Conservation (phyloP, 2,888 invertebrate species). For the Hanleya hanleyi region DNA sequence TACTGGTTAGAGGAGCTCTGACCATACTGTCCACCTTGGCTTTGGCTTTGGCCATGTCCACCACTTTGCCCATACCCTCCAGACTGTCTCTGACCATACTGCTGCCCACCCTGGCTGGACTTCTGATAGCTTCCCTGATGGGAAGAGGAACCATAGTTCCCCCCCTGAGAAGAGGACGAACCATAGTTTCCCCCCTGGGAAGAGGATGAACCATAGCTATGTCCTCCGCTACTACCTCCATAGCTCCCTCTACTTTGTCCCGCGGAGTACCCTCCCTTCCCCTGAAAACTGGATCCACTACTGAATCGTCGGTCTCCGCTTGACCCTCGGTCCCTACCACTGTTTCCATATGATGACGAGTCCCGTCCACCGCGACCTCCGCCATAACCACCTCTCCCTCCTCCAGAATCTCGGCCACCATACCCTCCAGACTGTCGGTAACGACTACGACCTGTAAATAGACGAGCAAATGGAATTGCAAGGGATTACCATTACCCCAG, state of each 20-base stretch:
- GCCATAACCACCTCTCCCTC: slow-evolving; percentile 25
- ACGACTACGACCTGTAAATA: slow-evolving; percentile 45
- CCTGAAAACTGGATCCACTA: slow-evolving; percentile 5
- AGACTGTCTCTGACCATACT: too few relatives aligned
- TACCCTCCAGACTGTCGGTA: slow-evolving; percentile 16
- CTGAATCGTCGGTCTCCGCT: not conserved
- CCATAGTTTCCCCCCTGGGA: too few relatives aligned
- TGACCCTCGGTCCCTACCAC: slow-evolving; percentile 5
- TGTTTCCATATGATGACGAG: too few relatives aligned
- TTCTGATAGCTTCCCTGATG: too few relatives aligned
- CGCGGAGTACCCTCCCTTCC: slow-evolving; percentile 15
- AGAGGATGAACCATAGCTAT: too few relatives aligned
- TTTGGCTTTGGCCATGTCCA: not conserved
- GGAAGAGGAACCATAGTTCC: too few relatives aligned
- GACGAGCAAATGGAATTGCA: too few relatives aligned
- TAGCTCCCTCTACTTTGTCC: slow-evolving; percentile 17
- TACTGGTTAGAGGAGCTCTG: slow-evolving; percentile 24
- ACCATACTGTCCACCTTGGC: not conserved
- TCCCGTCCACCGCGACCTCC: not conserved
- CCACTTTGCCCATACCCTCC: not conserved
- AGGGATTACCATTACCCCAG: too few relatives aligned
- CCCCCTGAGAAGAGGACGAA: too few relatives aligned
- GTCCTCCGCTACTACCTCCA: not conserved
- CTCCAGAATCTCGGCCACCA: slow-evolving; percentile 25
- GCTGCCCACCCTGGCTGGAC: too few relatives aligned